Evolutionary conservation across 2,797 vertebrate species (phyloP).

Genomic region (Coregonus sp.): DNA sequence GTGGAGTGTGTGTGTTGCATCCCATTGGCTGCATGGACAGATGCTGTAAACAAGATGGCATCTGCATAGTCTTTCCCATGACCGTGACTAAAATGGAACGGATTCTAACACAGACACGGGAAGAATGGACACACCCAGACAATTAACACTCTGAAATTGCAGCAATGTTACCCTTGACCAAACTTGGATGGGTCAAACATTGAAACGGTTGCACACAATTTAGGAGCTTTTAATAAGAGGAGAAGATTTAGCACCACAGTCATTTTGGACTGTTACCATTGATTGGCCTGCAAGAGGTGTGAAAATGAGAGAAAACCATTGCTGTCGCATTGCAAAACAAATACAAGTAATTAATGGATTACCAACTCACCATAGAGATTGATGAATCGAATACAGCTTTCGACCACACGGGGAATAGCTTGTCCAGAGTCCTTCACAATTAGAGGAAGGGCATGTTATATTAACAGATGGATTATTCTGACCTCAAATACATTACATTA

Average conservation of each 20-base stretch:
- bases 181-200: no score
- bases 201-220: no score
- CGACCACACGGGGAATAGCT: constrained; percentile 93
- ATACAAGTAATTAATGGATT: no score
- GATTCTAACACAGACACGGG: constrained; percentile 20
- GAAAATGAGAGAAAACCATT: no score
- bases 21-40: constrained; percentile 35
- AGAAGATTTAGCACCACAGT: no score
- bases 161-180: no score
- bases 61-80: constrained; percentile 39
- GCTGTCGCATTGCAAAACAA: no score
- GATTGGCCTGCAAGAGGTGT: no score
- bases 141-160: constrained; percentile 20
- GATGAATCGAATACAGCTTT: constrained; percentile 97
- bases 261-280: no score
- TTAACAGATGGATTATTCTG: background rate
- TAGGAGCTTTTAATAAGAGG: no score
- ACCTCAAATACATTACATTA: background rate
- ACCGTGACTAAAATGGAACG: constrained; percentile 34
- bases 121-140: constrained; percentile 37
- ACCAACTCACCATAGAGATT: constrained; percentile 91
- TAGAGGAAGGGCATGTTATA: background rate
- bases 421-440: constrained; percentile 89
- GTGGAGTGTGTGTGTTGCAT: background rate
- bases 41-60: constrained; percentile 42